Evolutionary conservation across 2,888 invertebrate genomes (phyloP), one percentile per base, ranked within the genome.

Genomic region (Tetranychus truncatus): DNA sequence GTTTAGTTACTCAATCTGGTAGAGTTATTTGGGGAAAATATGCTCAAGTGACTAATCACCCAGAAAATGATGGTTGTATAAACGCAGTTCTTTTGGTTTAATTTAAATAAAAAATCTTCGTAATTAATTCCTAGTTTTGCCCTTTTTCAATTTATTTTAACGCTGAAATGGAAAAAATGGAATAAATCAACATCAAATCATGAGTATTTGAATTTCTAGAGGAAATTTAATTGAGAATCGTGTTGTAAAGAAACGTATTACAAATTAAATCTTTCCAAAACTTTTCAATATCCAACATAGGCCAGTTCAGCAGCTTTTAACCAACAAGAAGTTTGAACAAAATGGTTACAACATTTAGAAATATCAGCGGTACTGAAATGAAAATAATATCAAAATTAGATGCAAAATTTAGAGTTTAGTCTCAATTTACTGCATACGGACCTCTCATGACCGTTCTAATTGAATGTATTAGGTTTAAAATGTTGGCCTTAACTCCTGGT

Each of bases 1-100:
- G 99, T 85, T 86, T 99, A 77, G 99, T 99, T 1, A 99, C 99
- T 1, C 95, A 96, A 83, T 91, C 93, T 9, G 99, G 99, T 77
- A 99, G 96, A 87, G 95, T 99, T 73, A 94, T 99, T 0, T 99
- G 99, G 99, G 99, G 97, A 76, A 99, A 99, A 86, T 99, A 95
- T 83, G 99, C 99, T 0, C 99, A 97, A 84, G 96, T 99, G 21
- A 97, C 97, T 0, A 99, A 99, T 84, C 93, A 97, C 85, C 99
- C 99, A 0, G 99, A 99, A 84, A 99, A 99, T 84, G 99, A 99
- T 86, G 99, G 99, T 21, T 97, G 96, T 82, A 95, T 99, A 77
- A 99, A 99, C 86, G 96, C 97, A 82, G 92, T 99, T 77, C 86
- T 99, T 77, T 86, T 99, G 83, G 92, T 99, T 78, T 97, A 88